phyloP scores from a whole-genome alignment of 2,797 vertebrate species.

The Rhinophrynus dorsalis region DNA sequence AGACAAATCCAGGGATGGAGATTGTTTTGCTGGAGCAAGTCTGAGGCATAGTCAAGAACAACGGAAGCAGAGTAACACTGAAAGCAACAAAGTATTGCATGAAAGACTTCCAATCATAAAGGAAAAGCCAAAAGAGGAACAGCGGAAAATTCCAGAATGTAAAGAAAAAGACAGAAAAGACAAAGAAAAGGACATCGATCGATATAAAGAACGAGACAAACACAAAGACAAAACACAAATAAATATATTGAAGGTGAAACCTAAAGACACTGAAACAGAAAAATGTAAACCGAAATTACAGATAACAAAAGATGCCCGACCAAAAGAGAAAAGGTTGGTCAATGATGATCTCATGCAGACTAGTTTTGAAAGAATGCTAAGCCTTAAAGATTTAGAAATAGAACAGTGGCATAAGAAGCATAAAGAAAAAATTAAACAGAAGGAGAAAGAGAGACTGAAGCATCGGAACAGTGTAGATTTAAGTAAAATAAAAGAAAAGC shows the following conservation, averaged over 20 bases:
- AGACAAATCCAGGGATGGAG: constrained; percentile 84
- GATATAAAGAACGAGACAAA: constrained; percentile 89
- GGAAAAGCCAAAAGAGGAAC: constrained; percentile 87
- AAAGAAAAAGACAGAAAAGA: constrained; percentile 86
- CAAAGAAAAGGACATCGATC: constrained; percentile 73
- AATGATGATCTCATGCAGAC: constrained; percentile 98
- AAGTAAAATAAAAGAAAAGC: constrained; percentile 81
- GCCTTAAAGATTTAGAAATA: constrained; percentile 96
- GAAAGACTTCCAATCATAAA: constrained; percentile 76
- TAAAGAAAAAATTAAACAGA: constrained; percentile 98
- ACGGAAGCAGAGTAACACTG: constrained; percentile 73
- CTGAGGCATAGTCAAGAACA: constrained; percentile 85
- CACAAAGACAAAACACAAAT: constrained; percentile 89
- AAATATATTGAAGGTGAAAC: constrained; percentile 76
- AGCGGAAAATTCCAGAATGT: constrained; percentile 77
- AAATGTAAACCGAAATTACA: constrained; percentile 81
- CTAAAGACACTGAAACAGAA: constrained; percentile 72
- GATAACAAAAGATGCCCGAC: constrained; percentile 79
- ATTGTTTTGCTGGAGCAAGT: constrained; percentile 68
- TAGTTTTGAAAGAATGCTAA: constrained; percentile 98
- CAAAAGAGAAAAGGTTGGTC: constrained; percentile 93
- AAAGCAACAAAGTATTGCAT: constrained; percentile 68
- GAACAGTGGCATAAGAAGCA: constrained; percentile 98
- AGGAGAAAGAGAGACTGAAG: constrained; percentile 91
- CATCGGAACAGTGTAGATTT: constrained; percentile 81